phyloP scores from a whole-genome alignment of 2,888 invertebrate species.

The Eupeodes luniger region DNA sequence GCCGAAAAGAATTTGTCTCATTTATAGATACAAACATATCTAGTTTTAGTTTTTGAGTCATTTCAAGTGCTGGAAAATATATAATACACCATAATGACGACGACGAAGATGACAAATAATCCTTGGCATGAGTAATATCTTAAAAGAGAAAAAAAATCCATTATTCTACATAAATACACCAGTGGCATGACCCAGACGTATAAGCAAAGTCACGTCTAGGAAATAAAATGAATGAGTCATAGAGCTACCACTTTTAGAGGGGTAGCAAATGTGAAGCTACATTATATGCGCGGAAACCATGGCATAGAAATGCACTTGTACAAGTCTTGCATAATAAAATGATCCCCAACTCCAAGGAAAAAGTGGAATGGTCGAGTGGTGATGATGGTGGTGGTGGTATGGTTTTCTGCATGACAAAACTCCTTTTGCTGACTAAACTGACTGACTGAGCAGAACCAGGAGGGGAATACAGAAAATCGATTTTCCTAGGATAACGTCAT shows the following conservation, averaged over 20 bases:
- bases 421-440: background rate
- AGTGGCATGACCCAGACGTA: constrained; percentile 9
- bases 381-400: background rate
- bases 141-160: background rate
- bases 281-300: background rate
- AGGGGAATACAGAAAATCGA: constrained; percentile 6
- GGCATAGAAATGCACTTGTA: background rate
- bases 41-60: background rate
- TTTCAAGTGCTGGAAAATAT: constrained; percentile 13
- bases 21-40: background rate
- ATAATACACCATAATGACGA: background rate
- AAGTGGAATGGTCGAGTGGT: too few species aligned
- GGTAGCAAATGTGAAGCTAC: background rate
- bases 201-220: background rate
- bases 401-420: background rate
- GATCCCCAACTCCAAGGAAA: background rate
- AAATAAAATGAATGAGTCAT: constrained; percentile 6
- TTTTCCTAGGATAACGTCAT: constrained; percentile 4
- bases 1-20: too few species aligned
- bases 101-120: background rate
- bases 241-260: background rate
- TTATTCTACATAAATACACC: background rate
- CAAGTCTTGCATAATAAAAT: background rate
- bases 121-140: background rate
- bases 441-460: background rate